Evolutionary conservation across 2,888 invertebrate genomes (phyloP).

Genomic region (Tetheella fluctuosa): DNA sequence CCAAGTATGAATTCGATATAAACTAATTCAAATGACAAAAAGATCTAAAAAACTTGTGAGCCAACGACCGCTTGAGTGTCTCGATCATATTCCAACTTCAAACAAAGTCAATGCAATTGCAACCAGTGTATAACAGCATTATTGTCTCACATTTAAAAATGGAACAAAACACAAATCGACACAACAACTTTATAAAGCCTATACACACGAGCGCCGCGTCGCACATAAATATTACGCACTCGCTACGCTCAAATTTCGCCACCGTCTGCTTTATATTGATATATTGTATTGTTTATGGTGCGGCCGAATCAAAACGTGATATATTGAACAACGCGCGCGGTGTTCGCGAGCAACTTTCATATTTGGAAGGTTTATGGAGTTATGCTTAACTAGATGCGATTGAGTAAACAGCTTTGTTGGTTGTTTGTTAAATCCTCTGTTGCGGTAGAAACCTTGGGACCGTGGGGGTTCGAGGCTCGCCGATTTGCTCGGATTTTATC

Average conservation of each 20-base stretch:
- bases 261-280: constrained; percentile 84
- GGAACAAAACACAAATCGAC: constrained; percentile 43
- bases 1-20: background rate
- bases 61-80: constrained; percentile 8
- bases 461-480: too few species aligned
- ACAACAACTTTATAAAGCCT: constrained; percentile 47
- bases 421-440: background rate
- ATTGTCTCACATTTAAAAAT: constrained; percentile 27
- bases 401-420: constrained; percentile 3
- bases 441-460: too few species aligned
- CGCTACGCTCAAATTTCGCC: constrained; percentile 82
- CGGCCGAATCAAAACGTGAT: constrained; percentile 84
- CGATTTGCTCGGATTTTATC: too few species aligned
- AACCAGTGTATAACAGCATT: constrained; percentile 11
- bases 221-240: constrained; percentile 80
- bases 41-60: background rate
- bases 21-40: background rate
- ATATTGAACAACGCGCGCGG: constrained; percentile 77
- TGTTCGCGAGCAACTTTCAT: constrained; percentile 81
- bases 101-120: background rate
- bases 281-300: constrained; percentile 84
- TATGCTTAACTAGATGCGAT: constrained; percentile 62
- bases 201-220: constrained; percentile 43
- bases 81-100: background rate
- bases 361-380: constrained; percentile 73